Percentiles rank a stretch among this genome's conserved stretches.
Conservation (phyloP, 2,797 vertebrate species). For the Halcyon smyrnensis region DNA sequence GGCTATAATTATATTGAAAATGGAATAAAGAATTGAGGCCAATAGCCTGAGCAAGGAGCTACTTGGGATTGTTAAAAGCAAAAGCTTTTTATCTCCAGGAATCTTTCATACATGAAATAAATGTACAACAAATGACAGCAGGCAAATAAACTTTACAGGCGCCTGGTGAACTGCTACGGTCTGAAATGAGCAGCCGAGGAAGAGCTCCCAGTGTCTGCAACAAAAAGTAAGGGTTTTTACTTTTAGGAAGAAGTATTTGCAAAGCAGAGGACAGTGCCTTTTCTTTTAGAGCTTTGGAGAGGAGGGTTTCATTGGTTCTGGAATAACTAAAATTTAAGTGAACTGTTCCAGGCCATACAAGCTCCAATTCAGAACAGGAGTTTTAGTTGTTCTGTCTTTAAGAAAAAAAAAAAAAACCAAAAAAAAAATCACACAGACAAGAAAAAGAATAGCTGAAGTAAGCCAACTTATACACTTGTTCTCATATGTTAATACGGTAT, state of each 20-base stretch:
- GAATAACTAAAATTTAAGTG: not conserved
- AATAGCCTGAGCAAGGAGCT: not conserved
- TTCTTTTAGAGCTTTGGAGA: not conserved
- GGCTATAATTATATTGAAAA: not conserved
- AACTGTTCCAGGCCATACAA: not conserved
- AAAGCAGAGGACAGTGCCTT: not conserved
- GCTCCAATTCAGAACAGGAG: not conserved
- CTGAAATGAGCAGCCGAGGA: not conserved
- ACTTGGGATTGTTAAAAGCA: not conserved
- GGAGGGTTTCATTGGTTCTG: not conserved
- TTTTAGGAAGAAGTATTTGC: not conserved
- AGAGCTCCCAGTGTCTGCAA: not conserved
- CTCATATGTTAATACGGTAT: not conserved
- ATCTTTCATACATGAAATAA: not conserved
- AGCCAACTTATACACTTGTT: not conserved
- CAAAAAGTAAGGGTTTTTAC: not conserved
- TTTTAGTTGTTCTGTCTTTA: not conserved
- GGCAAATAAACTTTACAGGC: not conserved
- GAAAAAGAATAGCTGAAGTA: not conserved
- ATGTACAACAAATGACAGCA: not conserved
- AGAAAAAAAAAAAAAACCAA: not conserved
- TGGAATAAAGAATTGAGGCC: not conserved
- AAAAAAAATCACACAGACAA: not conserved
- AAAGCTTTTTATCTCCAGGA: slow-evolving; percentile 2
- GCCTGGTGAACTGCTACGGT: not conserved